Conservation (phyloP, 2,113 vertebrate genomes). For the Rhea americana region DNA sequence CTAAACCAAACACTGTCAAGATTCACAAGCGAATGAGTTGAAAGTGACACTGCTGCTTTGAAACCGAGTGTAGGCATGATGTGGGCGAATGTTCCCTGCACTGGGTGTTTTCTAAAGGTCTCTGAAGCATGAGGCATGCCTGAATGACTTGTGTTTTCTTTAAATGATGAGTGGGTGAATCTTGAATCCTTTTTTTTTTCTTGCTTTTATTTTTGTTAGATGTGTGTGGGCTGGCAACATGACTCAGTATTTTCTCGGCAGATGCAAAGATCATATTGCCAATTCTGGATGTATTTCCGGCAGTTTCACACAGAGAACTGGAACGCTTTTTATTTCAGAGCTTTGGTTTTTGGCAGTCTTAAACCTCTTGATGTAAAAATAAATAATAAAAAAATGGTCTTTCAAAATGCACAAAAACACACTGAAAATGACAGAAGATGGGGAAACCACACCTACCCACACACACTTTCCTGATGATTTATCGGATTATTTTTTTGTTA, state of each 20-base stretch:
- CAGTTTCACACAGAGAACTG: conserved; percentile 62
- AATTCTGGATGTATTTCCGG: conserved; percentile 71
- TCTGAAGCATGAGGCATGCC: conserved; percentile 50
- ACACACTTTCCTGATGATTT: not conserved
- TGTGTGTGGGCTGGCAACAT: conserved; percentile 76
- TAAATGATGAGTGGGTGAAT: conserved; percentile 75
- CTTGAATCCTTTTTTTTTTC: conserved; percentile 64
- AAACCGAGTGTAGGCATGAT: not conserved
- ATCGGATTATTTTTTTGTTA: not conserved
- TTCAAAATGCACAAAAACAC: not conserved
- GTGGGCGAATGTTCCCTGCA: conserved; percentile 64
- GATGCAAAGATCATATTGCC: conserved; percentile 72
- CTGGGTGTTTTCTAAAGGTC: conserved; percentile 70
- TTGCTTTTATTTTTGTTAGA: conserved; percentile 79
- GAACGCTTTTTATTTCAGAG: conserved; percentile 34
- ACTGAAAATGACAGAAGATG: not conserved
- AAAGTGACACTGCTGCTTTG: not conserved
- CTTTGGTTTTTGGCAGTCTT: conserved; percentile 39
- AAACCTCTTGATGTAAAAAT: conserved; percentile 7
- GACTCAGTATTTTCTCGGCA: conserved; percentile 80
- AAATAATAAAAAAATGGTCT: not conserved
- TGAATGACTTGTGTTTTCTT: conserved; percentile 77
- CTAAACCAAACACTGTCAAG: not conserved
- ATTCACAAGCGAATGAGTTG: not conserved
- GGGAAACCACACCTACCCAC: not conserved